These are phyloP conservation scores for Guaruba guarouba DNA, from an alignment of 2,113 vertebrate genomes.

Conservation along the genomic window DNA sequence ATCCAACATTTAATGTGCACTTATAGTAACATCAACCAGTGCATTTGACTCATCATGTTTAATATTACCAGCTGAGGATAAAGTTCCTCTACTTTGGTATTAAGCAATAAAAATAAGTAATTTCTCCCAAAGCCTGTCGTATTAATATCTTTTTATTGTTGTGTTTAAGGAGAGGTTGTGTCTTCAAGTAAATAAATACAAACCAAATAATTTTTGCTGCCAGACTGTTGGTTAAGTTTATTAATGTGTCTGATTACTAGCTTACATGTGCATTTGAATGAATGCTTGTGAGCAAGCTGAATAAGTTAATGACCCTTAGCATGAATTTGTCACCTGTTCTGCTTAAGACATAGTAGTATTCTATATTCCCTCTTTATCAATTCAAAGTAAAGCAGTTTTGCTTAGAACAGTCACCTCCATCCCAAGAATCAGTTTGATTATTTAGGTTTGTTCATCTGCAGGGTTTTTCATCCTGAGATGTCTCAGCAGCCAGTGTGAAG, in stretches of 20 bases:
- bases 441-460: background rate
- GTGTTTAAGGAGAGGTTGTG: background rate
- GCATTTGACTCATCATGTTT: constrained; percentile 8
- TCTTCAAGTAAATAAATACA: background rate
- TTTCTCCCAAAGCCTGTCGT: background rate
- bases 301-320: background rate
- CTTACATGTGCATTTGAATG: background rate
- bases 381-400: background rate
- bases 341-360: background rate
- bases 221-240: background rate
- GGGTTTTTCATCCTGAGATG: background rate
- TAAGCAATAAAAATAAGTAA: background rate
- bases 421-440: background rate
- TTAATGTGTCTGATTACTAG: background rate
- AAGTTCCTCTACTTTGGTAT: background rate
- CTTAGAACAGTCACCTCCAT: background rate
- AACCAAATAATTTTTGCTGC: background rate
- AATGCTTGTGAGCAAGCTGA: background rate
- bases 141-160: background rate
- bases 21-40: background rate
- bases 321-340: background rate
- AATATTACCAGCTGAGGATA: background rate
- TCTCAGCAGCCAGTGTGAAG: background rate
- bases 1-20: background rate
- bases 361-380: background rate